Evolutionary conservation across 2,888 invertebrate genomes (phyloP).

Genomic region (Isoperla grammatica): DNA sequence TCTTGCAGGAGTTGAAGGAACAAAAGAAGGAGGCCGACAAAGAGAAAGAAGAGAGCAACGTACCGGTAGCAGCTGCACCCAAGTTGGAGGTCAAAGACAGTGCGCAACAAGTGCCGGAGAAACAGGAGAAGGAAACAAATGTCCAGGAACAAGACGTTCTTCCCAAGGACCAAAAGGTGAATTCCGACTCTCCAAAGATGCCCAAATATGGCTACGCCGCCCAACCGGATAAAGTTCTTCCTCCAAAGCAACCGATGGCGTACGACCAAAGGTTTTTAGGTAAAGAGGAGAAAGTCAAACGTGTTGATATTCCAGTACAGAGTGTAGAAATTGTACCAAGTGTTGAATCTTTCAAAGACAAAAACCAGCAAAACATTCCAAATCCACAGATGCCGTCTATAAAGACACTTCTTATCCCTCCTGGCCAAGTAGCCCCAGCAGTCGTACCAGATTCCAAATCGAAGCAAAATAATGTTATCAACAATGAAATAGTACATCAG

Average conservation of each 20-base stretch:
- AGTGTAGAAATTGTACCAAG: no score
- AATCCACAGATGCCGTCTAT: no score
- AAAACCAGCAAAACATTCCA: no score
- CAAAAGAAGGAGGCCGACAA: constrained; percentile 1
- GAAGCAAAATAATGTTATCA: constrained; percentile 6
- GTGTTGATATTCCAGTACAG: neutral
- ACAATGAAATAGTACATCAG: constrained; percentile 43
- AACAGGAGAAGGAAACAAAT: constrained; percentile 47
- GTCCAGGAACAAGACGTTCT: constrained; percentile 41
- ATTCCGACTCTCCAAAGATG: neutral
- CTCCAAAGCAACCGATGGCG: constrained; percentile 1
- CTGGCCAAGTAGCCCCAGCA: no score
- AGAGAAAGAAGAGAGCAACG: constrained; percentile 4
- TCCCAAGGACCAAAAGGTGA: constrained; percentile 23
- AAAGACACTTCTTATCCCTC: no score
- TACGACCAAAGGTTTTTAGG: neutral
- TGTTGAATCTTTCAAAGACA: no score
- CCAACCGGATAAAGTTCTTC: neutral
- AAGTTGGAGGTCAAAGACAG: constrained; percentile 55
- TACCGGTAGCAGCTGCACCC: no score
- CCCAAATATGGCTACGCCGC: constrained; percentile 35
- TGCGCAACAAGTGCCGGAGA: constrained; percentile 41
- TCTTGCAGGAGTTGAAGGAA: neutral
- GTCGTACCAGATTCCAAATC: no score
- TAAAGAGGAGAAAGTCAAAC: neutral